A percentile compares a stretch with the other conserved stretches of the same genome.
Conservation (phyloP, 1,140 invertebrate genomes). For the Pogonognathellus flavescens region DNA sequence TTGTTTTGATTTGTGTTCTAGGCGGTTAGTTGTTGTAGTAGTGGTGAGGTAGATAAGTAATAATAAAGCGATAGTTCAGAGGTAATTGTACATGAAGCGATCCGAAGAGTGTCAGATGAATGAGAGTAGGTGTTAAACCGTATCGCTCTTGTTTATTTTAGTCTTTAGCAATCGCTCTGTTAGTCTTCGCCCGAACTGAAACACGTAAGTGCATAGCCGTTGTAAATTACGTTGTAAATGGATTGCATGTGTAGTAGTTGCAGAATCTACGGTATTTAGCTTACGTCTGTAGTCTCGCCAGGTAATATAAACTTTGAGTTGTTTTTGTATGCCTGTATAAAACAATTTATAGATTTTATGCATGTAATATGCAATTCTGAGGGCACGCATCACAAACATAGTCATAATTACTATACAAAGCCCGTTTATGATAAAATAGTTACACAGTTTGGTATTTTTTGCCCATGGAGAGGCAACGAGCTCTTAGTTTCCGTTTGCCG, state of each 20-base stretch:
- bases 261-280: too few species aligned
- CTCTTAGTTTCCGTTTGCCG: not conserved
- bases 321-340: too few species aligned
- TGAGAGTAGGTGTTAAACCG: not conserved
- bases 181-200: too few species aligned
- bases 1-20: slow-evolving; percentile 44
- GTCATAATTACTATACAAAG: not conserved
- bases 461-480: not conserved
- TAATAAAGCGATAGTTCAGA: not conserved
- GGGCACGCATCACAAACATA: not conserved
- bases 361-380: not conserved
- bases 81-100: not conserved
- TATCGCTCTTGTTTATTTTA: not conserved
- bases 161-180: too few species aligned
- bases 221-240: too few species aligned
- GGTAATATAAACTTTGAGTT: too few species aligned
- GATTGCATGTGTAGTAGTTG: too few species aligned
- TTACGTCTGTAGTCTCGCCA: too few species aligned
- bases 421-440: not conserved
- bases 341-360: too few species aligned
- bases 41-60: slow-evolving; percentile 8
- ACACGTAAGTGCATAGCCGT: too few species aligned
- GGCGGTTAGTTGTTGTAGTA: slow-evolving; percentile 18
- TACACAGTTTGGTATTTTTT: slow-evolving; percentile 8
- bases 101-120: not conserved